phyloP scores from a whole-genome alignment of 2,888 invertebrate genomes.

The Diachrysia chrysitis region DNA sequence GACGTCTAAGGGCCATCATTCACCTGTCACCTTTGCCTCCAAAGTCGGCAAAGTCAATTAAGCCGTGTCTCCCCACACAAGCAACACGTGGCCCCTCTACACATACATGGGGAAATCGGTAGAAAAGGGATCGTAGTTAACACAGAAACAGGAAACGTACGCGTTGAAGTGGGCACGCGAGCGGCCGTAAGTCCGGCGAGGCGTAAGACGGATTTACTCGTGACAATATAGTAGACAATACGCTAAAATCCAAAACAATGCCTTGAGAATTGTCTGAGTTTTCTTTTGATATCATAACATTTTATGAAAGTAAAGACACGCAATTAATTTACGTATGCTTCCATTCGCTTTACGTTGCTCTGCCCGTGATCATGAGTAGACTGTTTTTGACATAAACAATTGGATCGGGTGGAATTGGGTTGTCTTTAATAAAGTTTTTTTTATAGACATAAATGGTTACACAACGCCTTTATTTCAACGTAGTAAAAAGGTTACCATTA shows the following conservation, averaged over 20 bases:
- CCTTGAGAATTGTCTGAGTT: not conserved
- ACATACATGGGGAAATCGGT: constrained; percentile 16
- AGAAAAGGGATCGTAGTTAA: constrained; percentile 45
- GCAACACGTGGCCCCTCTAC: constrained; percentile 53
- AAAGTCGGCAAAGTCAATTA: constrained; percentile 43
- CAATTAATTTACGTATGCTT: too few relatives aligned
- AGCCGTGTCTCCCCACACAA: constrained; percentile 35
- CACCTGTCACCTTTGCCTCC: constrained; percentile 44
- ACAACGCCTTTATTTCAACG: too few relatives aligned
- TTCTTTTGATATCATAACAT: not conserved
- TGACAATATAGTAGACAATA: constrained; percentile 32
- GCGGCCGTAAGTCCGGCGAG: constrained; percentile 30
- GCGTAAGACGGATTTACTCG: constrained; percentile 18
- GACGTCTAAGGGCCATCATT: constrained; percentile 41
- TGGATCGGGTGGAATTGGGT: too few relatives aligned
- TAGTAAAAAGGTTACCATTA: too few relatives aligned
- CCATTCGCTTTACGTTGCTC: too few relatives aligned
- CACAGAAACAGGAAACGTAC: constrained; percentile 50
- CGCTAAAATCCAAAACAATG: not conserved
- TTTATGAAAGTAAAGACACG: not conserved
- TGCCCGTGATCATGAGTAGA: too few relatives aligned
- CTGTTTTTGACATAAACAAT: too few relatives aligned
- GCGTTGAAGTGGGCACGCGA: constrained; percentile 32
- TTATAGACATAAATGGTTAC: too few relatives aligned
- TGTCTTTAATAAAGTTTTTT: too few relatives aligned